Conservation (phyloP, 2,113 vertebrate species). For the Dasyprocta punctata region DNA sequence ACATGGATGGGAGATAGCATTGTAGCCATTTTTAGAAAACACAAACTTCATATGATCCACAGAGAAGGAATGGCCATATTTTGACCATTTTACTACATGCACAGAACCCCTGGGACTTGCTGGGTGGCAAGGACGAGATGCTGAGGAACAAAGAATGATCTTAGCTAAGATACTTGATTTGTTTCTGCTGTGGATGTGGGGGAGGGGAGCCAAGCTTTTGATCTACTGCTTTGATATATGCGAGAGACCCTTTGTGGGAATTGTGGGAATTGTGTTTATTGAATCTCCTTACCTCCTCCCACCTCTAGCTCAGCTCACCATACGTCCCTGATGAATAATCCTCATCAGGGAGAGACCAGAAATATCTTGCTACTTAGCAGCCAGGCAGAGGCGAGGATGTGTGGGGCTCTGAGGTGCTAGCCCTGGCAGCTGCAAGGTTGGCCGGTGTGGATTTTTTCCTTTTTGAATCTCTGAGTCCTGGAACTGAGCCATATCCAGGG, state of each 20-base stretch:
- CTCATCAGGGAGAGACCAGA: background rate
- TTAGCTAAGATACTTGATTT: background rate
- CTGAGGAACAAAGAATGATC: background rate
- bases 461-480: constrained; percentile 59
- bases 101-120: background rate
- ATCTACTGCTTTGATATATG: background rate
- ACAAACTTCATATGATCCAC: background rate
- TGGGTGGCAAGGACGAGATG: background rate
- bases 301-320: constrained; percentile 3
- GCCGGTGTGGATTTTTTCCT: background rate
- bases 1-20: background rate
- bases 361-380: constrained; percentile 29
- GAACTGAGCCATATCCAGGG: constrained; percentile 58
- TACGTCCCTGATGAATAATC: constrained; percentile 44
- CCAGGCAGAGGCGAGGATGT: background rate
- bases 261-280: background rate
- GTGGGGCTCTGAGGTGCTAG: constrained; percentile 9
- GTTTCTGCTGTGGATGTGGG: background rate
- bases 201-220: background rate
- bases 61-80: background rate
- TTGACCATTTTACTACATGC: background rate
- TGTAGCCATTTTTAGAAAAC: background rate
- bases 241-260: constrained; percentile 27
- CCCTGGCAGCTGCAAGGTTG: constrained; percentile 66
- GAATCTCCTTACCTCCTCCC: background rate